Percentiles rank a stretch among this genome's conserved stretches.
These are phyloP conservation scores for Buceros bicornis DNA, from an alignment of 2,797 vertebrate species.

Conservation along the genomic window DNA sequence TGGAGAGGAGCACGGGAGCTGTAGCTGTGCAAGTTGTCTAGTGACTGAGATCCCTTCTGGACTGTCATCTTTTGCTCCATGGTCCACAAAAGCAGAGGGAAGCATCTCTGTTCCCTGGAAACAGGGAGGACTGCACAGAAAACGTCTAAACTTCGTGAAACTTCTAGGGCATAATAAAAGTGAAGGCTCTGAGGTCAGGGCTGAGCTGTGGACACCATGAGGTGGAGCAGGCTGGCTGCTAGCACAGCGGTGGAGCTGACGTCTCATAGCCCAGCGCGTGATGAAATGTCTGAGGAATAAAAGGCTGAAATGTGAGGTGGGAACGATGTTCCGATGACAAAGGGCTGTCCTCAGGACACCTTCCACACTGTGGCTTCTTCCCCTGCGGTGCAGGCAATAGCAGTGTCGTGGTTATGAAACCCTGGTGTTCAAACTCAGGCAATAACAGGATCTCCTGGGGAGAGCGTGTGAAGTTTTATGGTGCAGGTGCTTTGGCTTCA, in stretches of 20 bases:
- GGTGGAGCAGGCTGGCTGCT: background rate
- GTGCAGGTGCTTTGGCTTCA: background rate
- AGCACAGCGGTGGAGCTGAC: background rate
- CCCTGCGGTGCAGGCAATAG: background rate
- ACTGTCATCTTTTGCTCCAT: accelerated
- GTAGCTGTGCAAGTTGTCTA: background rate
- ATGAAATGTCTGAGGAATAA: background rate
- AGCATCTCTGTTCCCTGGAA: background rate
- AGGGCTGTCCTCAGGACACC: background rate
- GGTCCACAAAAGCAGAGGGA: background rate
- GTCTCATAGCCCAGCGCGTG: accelerated
- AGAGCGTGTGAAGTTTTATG: background rate
- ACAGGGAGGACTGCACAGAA: background rate
- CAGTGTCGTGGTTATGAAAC: accelerated
- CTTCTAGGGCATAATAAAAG: background rate
- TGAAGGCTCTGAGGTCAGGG: background rate
- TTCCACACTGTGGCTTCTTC: background rate
- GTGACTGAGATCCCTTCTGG: background rate
- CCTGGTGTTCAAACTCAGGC: background rate
- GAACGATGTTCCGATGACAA: accelerated
- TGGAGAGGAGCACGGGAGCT: background rate
- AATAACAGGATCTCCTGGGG: background rate
- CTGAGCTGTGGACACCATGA: accelerated
- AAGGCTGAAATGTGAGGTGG: background rate
- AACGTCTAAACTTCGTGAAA: background rate